Conservation (phyloP, 2,888 invertebrate genomes). For the Catocala nupta region DNA sequence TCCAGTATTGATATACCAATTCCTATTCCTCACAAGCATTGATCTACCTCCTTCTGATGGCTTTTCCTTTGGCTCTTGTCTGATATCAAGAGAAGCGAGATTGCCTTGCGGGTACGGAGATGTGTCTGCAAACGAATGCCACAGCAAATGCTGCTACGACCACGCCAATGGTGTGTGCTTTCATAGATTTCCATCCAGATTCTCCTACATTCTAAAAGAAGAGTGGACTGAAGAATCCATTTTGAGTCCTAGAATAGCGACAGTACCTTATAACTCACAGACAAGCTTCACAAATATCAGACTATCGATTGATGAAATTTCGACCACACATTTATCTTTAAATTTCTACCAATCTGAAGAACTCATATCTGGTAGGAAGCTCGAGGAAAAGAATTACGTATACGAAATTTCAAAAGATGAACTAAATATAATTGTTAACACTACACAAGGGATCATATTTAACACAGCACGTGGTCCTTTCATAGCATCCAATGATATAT, state of each 20-base stretch:
- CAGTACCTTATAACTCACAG: constrained; percentile 67
- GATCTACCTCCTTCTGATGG: constrained; percentile 72
- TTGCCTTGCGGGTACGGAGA: constrained; percentile 74
- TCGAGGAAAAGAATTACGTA: constrained; percentile 63
- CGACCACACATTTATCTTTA: constrained; percentile 71
- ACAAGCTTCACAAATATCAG: constrained; percentile 62
- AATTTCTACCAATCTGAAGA: constrained; percentile 68
- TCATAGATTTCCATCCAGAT: constrained; percentile 84
- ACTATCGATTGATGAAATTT: constrained; percentile 73
- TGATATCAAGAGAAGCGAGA: constrained; percentile 64
- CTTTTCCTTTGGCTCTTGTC: constrained; percentile 76
- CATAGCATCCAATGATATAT: constrained; percentile 87
- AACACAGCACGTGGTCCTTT: constrained; percentile 87
- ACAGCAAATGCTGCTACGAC: constrained; percentile 85
- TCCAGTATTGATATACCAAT: constrained; percentile 74
- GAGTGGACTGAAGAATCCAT: constrained; percentile 69
- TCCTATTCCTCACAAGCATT: constrained; percentile 60
- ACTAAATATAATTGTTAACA: constrained; percentile 65
- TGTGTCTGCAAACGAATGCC: constrained; percentile 69
- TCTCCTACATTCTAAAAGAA: constrained; percentile 75
- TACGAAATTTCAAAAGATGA: constrained; percentile 70
- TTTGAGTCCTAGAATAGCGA: constrained; percentile 68
- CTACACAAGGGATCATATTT: constrained; percentile 73
- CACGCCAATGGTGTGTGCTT: constrained; percentile 74
- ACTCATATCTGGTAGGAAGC: constrained; percentile 56